Evolutionary conservation across 2,797 vertebrate species (phyloP), one percentile per base, ranked within the genome.

Genomic region (Sebastes steindachneri): DNA sequence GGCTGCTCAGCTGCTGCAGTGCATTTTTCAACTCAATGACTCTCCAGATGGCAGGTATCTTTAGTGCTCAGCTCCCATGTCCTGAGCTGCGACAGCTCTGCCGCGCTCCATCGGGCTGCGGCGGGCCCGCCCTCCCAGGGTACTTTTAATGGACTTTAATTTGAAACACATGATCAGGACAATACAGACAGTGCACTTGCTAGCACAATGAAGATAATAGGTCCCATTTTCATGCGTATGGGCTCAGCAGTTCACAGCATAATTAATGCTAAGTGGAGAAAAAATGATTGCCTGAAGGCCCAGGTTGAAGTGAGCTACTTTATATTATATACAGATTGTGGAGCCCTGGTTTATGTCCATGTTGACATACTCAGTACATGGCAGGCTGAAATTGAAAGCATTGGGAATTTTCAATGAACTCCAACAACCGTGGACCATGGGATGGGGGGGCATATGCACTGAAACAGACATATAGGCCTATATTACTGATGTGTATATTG

Each of bases 11-110:
- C 86, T 78, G 70, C 92, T 86, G 84, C 89, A 85, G 82, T 82
- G 90, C 76, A 89, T 93, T 94, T 93, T 77, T 95, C 93, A 95
- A 85, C 84, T 88, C 90, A 79, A 35, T 88, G 91, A 78, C 85
- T 88, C 80, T 94, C 89, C 95, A 95, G 94, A 94, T 94, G 93
- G 90, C 87, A 89, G 90, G 88, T 91, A 89, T 94, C 92, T 95
- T 90, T 91, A 90, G 85, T 85, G 86, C 80, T 82, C 80, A 84
- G 90, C 83, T 87, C 53, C 66, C 89, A 86, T 73, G 88, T 90
- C 90, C 82, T 62, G 81, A 68, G 72, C 84, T 82, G 88, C 65
- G 60, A 90, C 90, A 88, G 90, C 80, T 88, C 75, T 29, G 82
- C 86, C 0, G 35, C 17, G 85, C 84, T 89, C 85, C 84, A 79